phyloP scores from a whole-genome alignment of 2,113 vertebrate species.

The Podiceps cristatus region DNA sequence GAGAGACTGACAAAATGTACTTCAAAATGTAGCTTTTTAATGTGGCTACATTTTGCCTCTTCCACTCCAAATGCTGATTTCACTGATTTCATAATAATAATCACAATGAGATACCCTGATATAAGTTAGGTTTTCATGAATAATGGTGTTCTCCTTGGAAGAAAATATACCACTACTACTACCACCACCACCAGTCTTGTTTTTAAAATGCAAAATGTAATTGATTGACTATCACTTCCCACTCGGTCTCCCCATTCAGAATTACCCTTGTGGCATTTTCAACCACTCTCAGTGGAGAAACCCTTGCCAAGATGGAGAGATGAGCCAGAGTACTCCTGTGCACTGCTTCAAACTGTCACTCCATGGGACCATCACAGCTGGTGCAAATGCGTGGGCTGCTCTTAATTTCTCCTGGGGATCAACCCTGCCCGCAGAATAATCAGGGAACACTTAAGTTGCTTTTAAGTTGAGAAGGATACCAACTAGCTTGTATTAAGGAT shows the following conservation, averaged over 20 bases:
- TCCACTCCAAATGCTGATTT: not conserved
- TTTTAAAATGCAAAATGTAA: not conserved
- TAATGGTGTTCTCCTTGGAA: not conserved
- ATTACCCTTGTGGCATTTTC: not conserved
- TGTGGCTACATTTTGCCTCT: not conserved
- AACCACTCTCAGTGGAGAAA: not conserved
- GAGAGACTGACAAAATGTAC: not conserved
- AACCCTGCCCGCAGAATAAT: not conserved
- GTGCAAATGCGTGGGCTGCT: not conserved
- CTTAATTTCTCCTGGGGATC: not conserved
- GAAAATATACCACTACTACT: not conserved
- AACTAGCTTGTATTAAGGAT: not conserved
- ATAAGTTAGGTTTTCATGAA: not conserved
- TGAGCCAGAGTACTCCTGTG: not conserved
- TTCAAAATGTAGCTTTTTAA: not conserved
- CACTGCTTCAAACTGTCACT: not conserved
- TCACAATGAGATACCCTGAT: not conserved
- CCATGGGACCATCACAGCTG: not conserved
- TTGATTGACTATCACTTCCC: not conserved
- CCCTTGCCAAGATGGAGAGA: not conserved
- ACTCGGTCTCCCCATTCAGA: not conserved
- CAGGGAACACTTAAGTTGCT: not conserved
- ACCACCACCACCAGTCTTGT: not conserved
- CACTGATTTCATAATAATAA: not conserved
- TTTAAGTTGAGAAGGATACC: not conserved